Evolutionary conservation across 2,888 invertebrate genomes (phyloP).

Genomic region (Eilema caniola): DNA sequence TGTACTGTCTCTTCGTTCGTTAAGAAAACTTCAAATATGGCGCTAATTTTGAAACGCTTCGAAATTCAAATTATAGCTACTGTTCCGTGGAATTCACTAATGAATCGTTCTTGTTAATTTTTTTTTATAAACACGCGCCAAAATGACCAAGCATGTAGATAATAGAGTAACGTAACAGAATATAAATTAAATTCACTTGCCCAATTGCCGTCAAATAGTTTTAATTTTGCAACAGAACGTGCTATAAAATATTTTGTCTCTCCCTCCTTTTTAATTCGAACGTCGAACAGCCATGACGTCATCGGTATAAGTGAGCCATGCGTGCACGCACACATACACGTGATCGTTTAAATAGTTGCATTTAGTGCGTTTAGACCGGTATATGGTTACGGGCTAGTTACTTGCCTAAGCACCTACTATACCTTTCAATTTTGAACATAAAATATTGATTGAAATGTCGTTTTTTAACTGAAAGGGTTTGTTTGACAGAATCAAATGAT

Average conservation of each 20-base stretch:
- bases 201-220: constrained; percentile 10
- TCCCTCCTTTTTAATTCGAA: constrained; percentile 28
- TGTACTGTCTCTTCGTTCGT: background rate
- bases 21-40: background rate
- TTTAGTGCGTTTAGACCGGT: constrained; percentile 29
- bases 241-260: constrained; percentile 14
- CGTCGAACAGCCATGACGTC: constrained; percentile 50
- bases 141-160: background rate
- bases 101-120: constrained; percentile 1
- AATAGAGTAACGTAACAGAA: background rate
- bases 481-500: no score
- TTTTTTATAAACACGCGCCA: background rate
- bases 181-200: constrained; percentile 14
- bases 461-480: no score
- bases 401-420: background rate
- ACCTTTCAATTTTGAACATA: background rate
- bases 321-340: constrained; percentile 45
- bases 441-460: background rate
- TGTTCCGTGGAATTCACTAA: background rate
- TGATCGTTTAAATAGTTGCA: constrained; percentile 42
- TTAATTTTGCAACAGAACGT: constrained; percentile 14
- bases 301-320: constrained; percentile 43
- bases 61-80: background rate
- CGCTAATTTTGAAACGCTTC: constrained; percentile 1
- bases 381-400: constrained; percentile 13